Evolutionary conservation across 1,140 invertebrate species (phyloP).

Genomic region (Idris sp.): DNA sequence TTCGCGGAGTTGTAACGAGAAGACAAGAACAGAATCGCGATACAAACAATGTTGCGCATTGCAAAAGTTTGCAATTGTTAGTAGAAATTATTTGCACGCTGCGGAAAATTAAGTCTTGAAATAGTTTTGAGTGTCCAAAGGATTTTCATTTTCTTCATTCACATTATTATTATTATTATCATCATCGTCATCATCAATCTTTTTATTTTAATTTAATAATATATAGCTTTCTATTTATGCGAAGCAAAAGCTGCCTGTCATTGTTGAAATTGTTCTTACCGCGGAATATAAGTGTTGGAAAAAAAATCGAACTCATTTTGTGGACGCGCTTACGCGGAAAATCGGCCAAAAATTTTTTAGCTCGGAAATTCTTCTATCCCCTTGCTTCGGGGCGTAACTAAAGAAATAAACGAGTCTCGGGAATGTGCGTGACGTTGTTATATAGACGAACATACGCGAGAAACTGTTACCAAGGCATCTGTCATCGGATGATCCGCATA

Average conservation of each 20-base stretch:
- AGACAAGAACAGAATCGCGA: constrained; percentile 59
- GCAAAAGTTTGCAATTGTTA: constrained; percentile 61
- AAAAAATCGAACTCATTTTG: constrained; percentile 48
- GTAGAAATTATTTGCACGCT: constrained; percentile 48
- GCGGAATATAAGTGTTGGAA: constrained; percentile 17
- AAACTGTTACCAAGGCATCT: constrained; percentile 48
- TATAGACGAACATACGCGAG: constrained; percentile 71
- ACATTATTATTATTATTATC: too few relatives aligned
- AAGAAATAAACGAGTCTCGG: constrained; percentile 76
- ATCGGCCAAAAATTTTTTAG: constrained; percentile 38
- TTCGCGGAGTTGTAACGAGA: constrained; percentile 69
- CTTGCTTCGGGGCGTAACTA: constrained; percentile 74
- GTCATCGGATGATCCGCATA: constrained; percentile 47
- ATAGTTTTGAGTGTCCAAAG: constrained; percentile 45
- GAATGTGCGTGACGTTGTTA: constrained; percentile 77
- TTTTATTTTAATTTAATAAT: too few relatives aligned
- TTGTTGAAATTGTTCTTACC: too few relatives aligned
- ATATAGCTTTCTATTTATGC: too few relatives aligned
- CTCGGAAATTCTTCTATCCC: constrained; percentile 55
- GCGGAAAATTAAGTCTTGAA: constrained; percentile 52
- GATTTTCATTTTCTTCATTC: constrained; percentile 35
- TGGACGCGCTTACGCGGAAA: constrained; percentile 35
- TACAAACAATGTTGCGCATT: constrained; percentile 41
- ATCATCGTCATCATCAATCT: too few relatives aligned
- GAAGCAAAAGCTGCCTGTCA: too few relatives aligned